Base-by-base conservation (phyloP, 1,140 invertebrate genomes). In the Drosophila aff. region DNA sequence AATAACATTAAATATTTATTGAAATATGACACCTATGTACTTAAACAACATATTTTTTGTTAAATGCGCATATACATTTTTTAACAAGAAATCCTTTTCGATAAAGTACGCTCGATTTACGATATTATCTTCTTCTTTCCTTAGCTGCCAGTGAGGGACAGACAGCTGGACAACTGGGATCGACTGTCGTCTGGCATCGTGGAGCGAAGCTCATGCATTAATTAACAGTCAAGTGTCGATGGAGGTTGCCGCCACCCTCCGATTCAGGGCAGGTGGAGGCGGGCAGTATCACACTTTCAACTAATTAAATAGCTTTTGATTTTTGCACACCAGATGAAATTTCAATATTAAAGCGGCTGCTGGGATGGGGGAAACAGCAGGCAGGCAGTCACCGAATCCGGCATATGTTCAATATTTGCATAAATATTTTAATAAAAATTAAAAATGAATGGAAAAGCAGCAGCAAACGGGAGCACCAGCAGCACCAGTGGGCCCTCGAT, bases 361-460 rank as follows among this genome's bases (percentile, higher is more conserved):
- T 44, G 43, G 62, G 59, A 40, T 31, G 15, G 43, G 60, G 26
- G 15, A 11, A 66, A 50, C 49, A 64, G 72, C 44, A 68, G 55
- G 66, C 71, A 55, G 49, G 66, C 71, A 68, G 49, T 41, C 53
- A 43, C 36, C n/a, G 47, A 67, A 65, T 50, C 40, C 23, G 57
- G 79, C 84, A 89, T 89, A 89, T 89, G 84, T 84, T 89, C 84
- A 89, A 89, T 89, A 89, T 90, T 89, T 89, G 84, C 84, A 89
- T 89, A 89, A 89, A 89, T 89, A 89, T 89, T 90, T 89, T 90
- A 84, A 89, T 90, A 89, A 89, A 84, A 89, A 89, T 89, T 89
- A 89, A 90, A 89, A 89, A 89, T 81, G 81, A 90, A 89, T 90
- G 79, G 55, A 66, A 72, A 80, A 75, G 72, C 67, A 71, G 64